Conservation (phyloP, 2,888 invertebrate genomes). For the Ormyrus nitidulus region DNA sequence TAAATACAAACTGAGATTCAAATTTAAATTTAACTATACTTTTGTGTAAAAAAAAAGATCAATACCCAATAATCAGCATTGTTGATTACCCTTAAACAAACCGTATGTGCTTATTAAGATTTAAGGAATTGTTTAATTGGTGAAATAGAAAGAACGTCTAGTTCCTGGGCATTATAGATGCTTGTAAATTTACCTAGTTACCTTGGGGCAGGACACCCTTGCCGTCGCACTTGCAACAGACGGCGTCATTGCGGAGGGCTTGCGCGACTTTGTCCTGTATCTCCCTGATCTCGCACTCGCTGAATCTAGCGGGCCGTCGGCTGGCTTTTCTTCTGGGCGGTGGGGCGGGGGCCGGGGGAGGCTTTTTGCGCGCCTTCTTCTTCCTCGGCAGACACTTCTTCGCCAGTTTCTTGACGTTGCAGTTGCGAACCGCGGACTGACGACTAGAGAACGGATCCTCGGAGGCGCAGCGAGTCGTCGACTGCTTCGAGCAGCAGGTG, state of each 20-base stretch:
- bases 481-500: conserved; percentile 23
- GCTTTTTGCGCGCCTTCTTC: neutral
- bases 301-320: neutral
- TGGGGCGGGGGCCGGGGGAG: neutral
- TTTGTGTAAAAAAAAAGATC: too few species aligned
- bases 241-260: conserved; percentile 20
- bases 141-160: too few species aligned
- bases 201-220: too few species aligned
- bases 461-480: neutral
- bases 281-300: conserved; percentile 29
- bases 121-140: too few species aligned
- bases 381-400: neutral
- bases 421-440: neutral
- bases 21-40: too few species aligned
- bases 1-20: too few species aligned
- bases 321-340: neutral
- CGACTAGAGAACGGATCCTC: neutral
- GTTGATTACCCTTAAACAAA: too few species aligned
- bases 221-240: conserved; percentile 45
- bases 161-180: too few species aligned
- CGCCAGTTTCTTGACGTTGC: neutral
- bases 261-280: conserved; percentile 26
- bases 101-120: too few species aligned
- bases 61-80: too few species aligned
- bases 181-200: too few species aligned